These are phyloP conservation scores for Callionymus lyra DNA, from an alignment of 2,113 vertebrate genomes.

Conservation along the genomic window DNA sequence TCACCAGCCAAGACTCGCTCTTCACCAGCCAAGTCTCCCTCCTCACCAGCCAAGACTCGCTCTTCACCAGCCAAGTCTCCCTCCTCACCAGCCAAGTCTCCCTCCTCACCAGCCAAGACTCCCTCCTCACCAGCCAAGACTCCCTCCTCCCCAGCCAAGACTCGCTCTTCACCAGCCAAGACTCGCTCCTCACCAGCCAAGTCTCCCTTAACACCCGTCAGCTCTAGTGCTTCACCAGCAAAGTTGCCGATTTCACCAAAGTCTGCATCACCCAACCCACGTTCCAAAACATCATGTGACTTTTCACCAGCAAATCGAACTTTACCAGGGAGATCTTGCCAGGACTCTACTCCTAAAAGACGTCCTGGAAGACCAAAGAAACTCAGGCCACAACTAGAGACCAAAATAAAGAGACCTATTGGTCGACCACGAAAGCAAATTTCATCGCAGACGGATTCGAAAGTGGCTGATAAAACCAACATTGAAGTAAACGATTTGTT, in stretches of 20 bases:
- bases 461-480: slow-evolving; percentile 34
- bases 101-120: slow-evolving; percentile 23
- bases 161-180: slow-evolving; percentile 9
- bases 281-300: slow-evolving; percentile 35
- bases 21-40: slow-evolving; percentile 5
- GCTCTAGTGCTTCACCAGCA: slow-evolving; percentile 10
- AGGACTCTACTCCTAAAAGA: slow-evolving; percentile 73
- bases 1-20: slow-evolving; percentile 2
- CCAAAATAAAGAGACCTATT: slow-evolving; percentile 83
- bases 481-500: slow-evolving; percentile 44
- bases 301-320: slow-evolving; percentile 28
- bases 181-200: neutral
- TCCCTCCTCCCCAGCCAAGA: slow-evolving; percentile 2
- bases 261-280: slow-evolving; percentile 35
- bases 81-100: slow-evolving; percentile 2
- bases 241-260: slow-evolving; percentile 26
- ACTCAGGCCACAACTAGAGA: slow-evolving; percentile 79
- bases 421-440: slow-evolving; percentile 85
- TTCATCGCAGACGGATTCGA: slow-evolving; percentile 19
- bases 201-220: slow-evolving; percentile 6
- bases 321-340: slow-evolving; percentile 19
- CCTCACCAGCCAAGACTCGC: neutral
- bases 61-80: neutral
- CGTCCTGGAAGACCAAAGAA: slow-evolving; percentile 90
- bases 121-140: slow-evolving; percentile 13